Conservation (phyloP, 2,113 vertebrate genomes). For the Phylloscopus trochiloides region DNA sequence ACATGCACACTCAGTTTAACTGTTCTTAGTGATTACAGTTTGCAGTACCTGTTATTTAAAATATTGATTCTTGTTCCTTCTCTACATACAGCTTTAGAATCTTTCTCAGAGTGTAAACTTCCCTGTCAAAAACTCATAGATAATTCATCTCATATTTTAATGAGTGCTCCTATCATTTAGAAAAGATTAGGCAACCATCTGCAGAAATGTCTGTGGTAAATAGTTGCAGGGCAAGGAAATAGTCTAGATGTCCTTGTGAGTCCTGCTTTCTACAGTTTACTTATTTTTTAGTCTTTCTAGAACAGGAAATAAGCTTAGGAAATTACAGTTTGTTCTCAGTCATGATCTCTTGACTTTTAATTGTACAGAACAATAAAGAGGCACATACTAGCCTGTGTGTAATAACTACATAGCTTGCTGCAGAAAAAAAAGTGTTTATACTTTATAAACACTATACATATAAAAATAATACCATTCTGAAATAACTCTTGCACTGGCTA, state of each 20-base stretch:
- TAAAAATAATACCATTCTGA: background rate
- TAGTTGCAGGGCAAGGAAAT: background rate
- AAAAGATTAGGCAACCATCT: conserved; percentile 11
- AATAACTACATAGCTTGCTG: background rate
- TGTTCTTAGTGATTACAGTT: background rate
- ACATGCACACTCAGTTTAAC: background rate
- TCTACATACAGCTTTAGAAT: background rate
- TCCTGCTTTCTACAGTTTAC: background rate
- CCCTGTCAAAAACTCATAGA: background rate
- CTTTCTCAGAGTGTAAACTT: background rate
- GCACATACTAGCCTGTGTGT: background rate
- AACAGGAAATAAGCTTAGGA: background rate
- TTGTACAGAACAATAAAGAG: background rate
- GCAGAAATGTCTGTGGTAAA: background rate
- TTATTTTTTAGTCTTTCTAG: background rate
- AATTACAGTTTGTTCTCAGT: background rate
- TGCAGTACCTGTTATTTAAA: background rate
- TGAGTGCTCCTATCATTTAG: conserved; percentile 12
- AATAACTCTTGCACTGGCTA: background rate
- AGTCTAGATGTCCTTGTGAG: background rate
- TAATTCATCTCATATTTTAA: conserved; percentile 15
- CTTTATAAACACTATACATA: background rate
- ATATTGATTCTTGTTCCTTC: background rate
- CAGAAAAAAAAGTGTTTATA: background rate
- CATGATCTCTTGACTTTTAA: background rate